Conservation (phyloP, 1,140 invertebrate species). For the Paraescarpia echinospica region DNA sequence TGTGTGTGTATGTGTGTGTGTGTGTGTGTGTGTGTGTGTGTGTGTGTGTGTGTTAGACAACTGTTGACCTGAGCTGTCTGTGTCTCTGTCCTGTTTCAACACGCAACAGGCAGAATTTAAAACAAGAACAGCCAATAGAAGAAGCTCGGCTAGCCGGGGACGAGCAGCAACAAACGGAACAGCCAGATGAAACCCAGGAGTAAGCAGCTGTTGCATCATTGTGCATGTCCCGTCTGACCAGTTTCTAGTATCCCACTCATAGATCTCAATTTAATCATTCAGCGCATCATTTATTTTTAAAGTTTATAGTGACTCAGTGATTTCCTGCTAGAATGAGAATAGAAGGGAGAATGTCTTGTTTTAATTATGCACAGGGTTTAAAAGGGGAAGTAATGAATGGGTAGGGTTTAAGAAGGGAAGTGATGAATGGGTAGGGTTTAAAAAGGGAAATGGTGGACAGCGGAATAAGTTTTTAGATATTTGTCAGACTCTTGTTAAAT, state of each 20-base stretch:
- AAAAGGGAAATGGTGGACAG: background rate
- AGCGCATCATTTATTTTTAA: background rate
- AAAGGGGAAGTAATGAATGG: background rate
- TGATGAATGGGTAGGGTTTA: background rate
- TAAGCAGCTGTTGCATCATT: background rate
- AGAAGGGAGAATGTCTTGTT: background rate
- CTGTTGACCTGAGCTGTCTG: background rate
- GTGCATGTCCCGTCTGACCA: background rate
- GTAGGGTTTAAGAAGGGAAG: background rate
- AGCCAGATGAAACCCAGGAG: slow-evolving; percentile 3
- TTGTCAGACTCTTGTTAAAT: background rate
- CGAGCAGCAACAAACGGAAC: background rate
- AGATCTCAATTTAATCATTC: background rate
- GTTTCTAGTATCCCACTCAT: background rate
- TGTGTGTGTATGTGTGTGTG: too few relatives aligned
- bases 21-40: too few relatives aligned
- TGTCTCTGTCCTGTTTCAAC: background rate
- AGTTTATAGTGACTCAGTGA: background rate
- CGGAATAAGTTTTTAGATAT: background rate
- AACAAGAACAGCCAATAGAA: background rate
- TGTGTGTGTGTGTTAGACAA: background rate
- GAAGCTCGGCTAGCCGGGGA: slow-evolving; percentile 2
- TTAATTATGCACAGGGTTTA: background rate
- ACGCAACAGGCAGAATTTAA: background rate
- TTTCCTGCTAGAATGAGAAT: background rate